Base-by-base conservation (phyloP, 2,113 vertebrate species). In the Phylloscopus whistleri region DNA sequence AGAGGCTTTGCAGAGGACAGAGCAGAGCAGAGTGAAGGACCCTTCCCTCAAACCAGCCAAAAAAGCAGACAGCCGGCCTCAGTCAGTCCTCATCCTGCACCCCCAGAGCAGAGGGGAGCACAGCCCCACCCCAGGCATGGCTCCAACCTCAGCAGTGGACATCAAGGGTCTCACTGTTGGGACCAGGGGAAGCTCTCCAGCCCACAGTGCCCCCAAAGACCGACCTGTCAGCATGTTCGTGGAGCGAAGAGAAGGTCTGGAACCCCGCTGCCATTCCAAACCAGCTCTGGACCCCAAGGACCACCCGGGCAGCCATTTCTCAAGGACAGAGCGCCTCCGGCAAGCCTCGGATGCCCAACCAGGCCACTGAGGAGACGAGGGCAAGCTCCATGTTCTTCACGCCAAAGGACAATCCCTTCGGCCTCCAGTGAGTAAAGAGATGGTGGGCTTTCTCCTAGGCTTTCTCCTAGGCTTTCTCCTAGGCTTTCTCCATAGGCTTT, bases 301-400 rank as follows among this genome's bases (percentile, higher is more conserved):
- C 11, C 68, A 79, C 27, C 90, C 84, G 0, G 94, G 95, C 89
- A 97, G 95, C 82, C 95, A 78, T 16, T 93, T 97, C 88, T 95
- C 97, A 1, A 95, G 97, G 94, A 94, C 64, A 4, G 97, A 98
- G 87, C 95, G 93, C 13, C 64, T 97, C 8, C 97, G 94, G 78
- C 78, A 96, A 2, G n/a, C 64, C 96, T 72, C 98, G 98, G 62
- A 70, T 89, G 10, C 91, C 96, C 16, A 93, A 30, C 85, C 98
- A 97, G 79, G 96, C 92, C 33, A 39, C 92, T 3, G 94, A 98
- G 41, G 98, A 98, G 41, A 74, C 4, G 2, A 98, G 95, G 73
- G 55, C 98, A 7, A 96, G 96, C 27, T 84, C 97, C 64, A 98
- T 99, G 95, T 99, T 99, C 97, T 99, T 99, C 97, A 98, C 95